Base-by-base conservation (phyloP, 1,140 invertebrate genomes). In the Drosophila nannoptera region DNA sequence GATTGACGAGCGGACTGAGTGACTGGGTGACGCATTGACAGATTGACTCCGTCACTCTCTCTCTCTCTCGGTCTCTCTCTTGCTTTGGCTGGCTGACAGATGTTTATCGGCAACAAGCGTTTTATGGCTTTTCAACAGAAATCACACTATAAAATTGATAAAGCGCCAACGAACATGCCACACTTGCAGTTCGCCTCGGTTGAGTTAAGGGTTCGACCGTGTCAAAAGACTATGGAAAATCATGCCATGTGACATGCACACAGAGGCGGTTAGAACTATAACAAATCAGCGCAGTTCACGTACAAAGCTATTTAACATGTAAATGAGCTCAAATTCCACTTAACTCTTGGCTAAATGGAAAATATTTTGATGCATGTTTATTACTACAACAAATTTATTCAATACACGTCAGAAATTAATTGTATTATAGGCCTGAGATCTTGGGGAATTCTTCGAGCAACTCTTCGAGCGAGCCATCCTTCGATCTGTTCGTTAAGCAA, bases 141-240 rank as follows among this genome's bases (percentile, higher is more conserved):
- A 78, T 73, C 80, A 75, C 72, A 84, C 68, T 75, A 84, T 75
- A 73, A 83, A 84, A 78, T 61, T 84, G 80, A 78, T 81, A 77
- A 73, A 63, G 61, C 61, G 64, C 68, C 55, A 52, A 54, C 50
- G 43, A 54, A 58, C 67, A 63, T 65, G 61, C 43, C 32, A 64
- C 40, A 53, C n/a, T 58, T 36, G 12, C 12, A 45, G n/a, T 45
- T 32, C 55, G 14, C 12, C 35, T 35, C 32, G 16, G 6, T 59
- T 42, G 35, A 40, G 42, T 29, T 40, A 46, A 46, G 42, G 38
- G 45, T 52, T 35, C 38, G 73, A 42, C 33, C 9, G 7, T 12
- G 36, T 50, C 40, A 43, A 58, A 33, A 14, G 14, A 6, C 12
- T 22, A 22, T 22, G 22, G 52, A 38, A 31, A 22, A 9, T 46